phyloP scores from a whole-genome alignment of 2,888 invertebrate genomes.

The Lycocerus yunnanus region DNA sequence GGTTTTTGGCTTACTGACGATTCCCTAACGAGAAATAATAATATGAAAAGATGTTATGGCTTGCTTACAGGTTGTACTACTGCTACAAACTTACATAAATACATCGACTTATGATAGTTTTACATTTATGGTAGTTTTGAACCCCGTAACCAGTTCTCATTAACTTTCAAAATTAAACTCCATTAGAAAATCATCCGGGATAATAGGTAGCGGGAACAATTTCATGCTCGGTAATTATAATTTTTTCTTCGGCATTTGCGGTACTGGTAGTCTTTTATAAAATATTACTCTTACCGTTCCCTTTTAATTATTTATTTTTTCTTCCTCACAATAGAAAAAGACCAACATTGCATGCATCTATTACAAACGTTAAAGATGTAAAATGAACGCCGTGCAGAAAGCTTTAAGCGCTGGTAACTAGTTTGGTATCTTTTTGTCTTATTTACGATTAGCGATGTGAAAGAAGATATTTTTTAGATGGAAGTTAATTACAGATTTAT shows the following conservation, averaged over 20 bases:
- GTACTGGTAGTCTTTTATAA: background rate
- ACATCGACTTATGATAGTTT: too few species aligned
- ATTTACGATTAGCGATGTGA: constrained; percentile 6
- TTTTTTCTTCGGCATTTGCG: background rate
- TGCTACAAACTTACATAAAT: background rate
- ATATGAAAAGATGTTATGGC: constrained; percentile 29
- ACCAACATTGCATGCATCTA: background rate
- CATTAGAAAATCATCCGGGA: background rate
- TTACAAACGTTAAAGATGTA: background rate
- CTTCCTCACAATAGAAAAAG: background rate
- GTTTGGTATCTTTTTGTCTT: constrained; percentile 15
- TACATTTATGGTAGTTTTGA: background rate
- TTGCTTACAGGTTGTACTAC: background rate
- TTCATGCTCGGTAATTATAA: background rate
- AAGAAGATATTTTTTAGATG: constrained; percentile 5
- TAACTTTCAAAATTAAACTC: background rate
- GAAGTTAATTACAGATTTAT: constrained; percentile 8
- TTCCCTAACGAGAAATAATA: constrained; percentile 33
- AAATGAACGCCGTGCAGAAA: constrained; percentile 11
- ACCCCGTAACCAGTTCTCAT: background rate
- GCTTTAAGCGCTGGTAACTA: constrained; percentile 10
- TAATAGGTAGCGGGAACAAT: background rate
- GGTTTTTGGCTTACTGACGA: background rate
- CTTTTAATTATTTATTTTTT: background rate
- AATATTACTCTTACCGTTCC: background rate